Evolutionary conservation across 53 echinoderm and acorn worm species (phyloP), one percentile per base, ranked within the genome.

Genomic region (Pentamera pediparva): DNA sequence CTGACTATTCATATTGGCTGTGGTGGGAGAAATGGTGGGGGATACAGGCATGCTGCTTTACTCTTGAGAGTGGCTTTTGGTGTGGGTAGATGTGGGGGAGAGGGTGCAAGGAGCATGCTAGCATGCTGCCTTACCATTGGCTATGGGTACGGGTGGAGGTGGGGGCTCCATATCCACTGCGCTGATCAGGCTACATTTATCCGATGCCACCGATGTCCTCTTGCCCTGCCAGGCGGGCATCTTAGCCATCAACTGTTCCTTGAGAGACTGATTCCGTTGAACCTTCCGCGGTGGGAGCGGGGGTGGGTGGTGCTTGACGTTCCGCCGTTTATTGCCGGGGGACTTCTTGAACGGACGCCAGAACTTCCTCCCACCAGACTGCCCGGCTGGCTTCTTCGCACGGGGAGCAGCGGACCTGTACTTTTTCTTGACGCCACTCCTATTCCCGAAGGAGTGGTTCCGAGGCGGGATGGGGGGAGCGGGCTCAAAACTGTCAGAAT

Each of bases 391-490:
- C 43, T 78, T 78, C 6, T 59, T 62, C 56, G 78, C 78, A 26
- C 18, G 15, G 24, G 21, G 73, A 6, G 51, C 2, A 18, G 19
- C 65, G 45, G 18, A 21, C 77, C 32, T 76, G 72, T 61, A 52
- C 72, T 32, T 51, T 55, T 58, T 78, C 33, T 54, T 27, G 20
- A 53, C 20, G n/a, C 34, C 52, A 53, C 34, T 51, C 35, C 53
- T 72, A n/a, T 77, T 45, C 25, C 77, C 77, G 17, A 83, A 83
- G 28, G 77, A 57, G 8, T 76, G 69, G 35, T 92, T 88, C 28
- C 92, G 81, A 0, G 92, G 88, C n/a, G 92, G 88, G 4, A 88
- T 50, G 50, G 92, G 92, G 24, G 92, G 88, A 10, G 92, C 84
- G 29, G 70, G 70, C 18, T 72, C 73, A 33, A 33, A 72, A 32